A percentile compares a stretch with the other conserved stretches of the same genome.
These are phyloP conservation scores for Drosophila trichaetosa DNA, from an alignment of 2,888 invertebrate species.

Conservation along the genomic window DNA sequence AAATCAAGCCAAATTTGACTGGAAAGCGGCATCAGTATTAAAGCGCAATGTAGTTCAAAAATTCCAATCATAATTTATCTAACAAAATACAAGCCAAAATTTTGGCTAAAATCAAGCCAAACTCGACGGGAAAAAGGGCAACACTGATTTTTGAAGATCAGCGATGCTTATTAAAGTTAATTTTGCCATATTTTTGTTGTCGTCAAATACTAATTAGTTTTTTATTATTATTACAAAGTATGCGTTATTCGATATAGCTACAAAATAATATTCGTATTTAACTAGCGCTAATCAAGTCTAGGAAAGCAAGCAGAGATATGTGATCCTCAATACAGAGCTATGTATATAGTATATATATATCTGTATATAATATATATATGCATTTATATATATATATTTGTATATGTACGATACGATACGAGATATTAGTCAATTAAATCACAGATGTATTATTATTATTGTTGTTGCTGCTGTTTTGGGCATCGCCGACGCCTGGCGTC, in stretches of 20 bases:
- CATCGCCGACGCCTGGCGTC: slow-evolving; percentile 74
- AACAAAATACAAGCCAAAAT: background rate
- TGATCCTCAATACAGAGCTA: slow-evolving; percentile 58
- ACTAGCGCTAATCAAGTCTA: slow-evolving; percentile 78
- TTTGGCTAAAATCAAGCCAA: background rate
- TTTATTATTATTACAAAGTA: slow-evolving; percentile 42
- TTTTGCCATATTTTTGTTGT: slow-evolving; percentile 9
- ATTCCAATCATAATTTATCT: background rate
- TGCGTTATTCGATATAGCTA: slow-evolving; percentile 53
- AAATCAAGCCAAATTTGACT: background rate
- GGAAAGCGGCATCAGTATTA: background rate
- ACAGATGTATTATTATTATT: slow-evolving; percentile 81
- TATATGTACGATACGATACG: slow-evolving; percentile 33
- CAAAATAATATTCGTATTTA: slow-evolving; percentile 65
- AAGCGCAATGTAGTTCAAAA: background rate
- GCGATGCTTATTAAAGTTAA: slow-evolving; percentile 42
- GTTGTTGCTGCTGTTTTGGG: slow-evolving; percentile 28
- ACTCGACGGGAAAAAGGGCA: background rate
- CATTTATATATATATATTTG: slow-evolving; percentile 27
- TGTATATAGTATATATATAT: slow-evolving; percentile 11
- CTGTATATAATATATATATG: slow-evolving; percentile 6
- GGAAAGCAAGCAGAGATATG: slow-evolving; percentile 77
- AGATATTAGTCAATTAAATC: slow-evolving; percentile 81
- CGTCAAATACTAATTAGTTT: slow-evolving; percentile 62
- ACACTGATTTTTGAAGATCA: background rate